A percentile compares a stretch with the other conserved stretches of the same genome.
Conservation (phyloP, 2,888 invertebrate genomes). For the Protodeltote pygarga region DNA sequence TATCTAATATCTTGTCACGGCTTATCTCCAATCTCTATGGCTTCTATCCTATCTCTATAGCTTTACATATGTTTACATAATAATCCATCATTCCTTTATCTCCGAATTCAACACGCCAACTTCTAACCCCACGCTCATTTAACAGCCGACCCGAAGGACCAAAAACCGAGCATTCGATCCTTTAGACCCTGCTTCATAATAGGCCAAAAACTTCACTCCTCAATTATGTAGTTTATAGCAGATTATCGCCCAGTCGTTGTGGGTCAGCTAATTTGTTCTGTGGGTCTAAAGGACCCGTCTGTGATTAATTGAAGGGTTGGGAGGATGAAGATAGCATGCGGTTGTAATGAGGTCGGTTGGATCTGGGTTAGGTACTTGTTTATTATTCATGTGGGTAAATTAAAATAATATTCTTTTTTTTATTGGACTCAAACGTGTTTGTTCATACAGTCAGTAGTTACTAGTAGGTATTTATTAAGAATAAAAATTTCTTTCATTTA, state of each 20-base stretch:
- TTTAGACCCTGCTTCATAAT: slow-evolving; percentile 17
- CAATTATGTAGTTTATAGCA: slow-evolving; percentile 30
- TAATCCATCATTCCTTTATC: no score
- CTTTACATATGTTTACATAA: no score
- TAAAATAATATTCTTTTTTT: background rate
- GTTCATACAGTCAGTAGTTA: no score
- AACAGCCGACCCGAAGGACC: slow-evolving; percentile 12
- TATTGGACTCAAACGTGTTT: background rate
- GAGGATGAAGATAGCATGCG: slow-evolving; percentile 27
- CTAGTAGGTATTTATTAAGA: no score
- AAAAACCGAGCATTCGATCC: slow-evolving; percentile 15
- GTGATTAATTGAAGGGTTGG: slow-evolving; percentile 36
- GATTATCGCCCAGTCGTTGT: slow-evolving; percentile 37
- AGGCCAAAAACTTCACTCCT: slow-evolving; percentile 24
- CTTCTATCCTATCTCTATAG: no score
- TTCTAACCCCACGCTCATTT: slow-evolving; percentile 16
- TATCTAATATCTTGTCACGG: no score
- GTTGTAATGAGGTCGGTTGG: slow-evolving; percentile 8
- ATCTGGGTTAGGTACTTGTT: background rate
- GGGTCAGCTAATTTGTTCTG: slow-evolving; percentile 39
- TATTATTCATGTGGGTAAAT: slow-evolving; percentile 6
- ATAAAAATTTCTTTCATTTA: no score
- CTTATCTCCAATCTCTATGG: no score
- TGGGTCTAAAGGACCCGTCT: slow-evolving; percentile 13
- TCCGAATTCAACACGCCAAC: slow-evolving; percentile 21